Base-by-base conservation (phyloP, 2,888 invertebrate genomes). In the Calliscelio sp. region DNA sequence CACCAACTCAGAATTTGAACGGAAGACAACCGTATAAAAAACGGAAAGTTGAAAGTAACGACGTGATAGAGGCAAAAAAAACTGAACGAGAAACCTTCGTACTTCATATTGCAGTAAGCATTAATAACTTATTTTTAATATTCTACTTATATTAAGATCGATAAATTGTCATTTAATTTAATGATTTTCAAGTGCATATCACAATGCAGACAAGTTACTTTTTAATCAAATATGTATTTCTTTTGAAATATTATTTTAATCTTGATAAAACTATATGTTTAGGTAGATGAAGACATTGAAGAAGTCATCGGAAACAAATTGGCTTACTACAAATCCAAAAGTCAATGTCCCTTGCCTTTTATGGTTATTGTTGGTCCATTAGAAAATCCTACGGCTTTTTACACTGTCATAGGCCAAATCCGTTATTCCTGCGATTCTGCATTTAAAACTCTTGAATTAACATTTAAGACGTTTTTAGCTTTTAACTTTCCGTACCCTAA, bases 351-450 rank as follows among this genome's bases (percentile, higher is more conserved):
- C 25, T 57, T 57, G 3, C 59, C 59, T 38, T 38, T 32, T 32
- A 32, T 59, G n/a, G 38, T 59, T 11, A 18, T 59, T 10, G 35
- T 59, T 32, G 59, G 59, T 32, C 59, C 59, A 59, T 22, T 41
- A n/a, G 32, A 32, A 10, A 59, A 41, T 8, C 59, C 59, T 22
- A 18, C 11, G 10, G 28, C 59, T 6, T 59, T 22, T 59, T 59
- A 41, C 10, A 59, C 41, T 7, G 32, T 38, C 4, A 32, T 59
- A 22, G 59, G 10, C 10, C 16, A 18, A n/a, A n/a, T 59, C 3
- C 41, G 41, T 7, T 59, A 41, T 38, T 7, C 14, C 14, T 38
- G 38, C 38, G 38, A 38, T 38, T 38, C 38, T 7, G 3, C 14
- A 11, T 3, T 28, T 25, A 14, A 55, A 16, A n/a, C 53, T 5